Percentiles rank a stretch among this genome's conserved stretches.
These are phyloP conservation scores for Columba janthina DNA, from an alignment of 2,113 vertebrate genomes.

Conservation along the genomic window DNA sequence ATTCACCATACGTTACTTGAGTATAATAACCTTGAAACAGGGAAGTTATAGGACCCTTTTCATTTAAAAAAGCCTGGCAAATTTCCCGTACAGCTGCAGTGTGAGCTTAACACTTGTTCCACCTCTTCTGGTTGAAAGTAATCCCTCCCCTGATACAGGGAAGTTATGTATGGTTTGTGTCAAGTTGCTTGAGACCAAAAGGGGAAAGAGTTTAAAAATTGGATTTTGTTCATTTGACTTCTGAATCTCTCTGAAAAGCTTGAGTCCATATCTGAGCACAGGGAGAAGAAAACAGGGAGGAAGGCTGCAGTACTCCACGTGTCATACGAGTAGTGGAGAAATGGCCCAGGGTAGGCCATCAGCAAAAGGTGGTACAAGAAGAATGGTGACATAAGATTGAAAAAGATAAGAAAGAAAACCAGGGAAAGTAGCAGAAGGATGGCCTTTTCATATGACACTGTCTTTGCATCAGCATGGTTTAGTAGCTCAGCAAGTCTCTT, in stretches of 20 bases:
- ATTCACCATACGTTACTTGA: constrained; percentile 46
- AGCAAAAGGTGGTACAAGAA: neutral
- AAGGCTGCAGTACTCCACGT: neutral
- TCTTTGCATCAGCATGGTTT: neutral
- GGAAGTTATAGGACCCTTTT: neutral
- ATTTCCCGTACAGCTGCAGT: neutral
- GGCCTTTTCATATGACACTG: neutral
- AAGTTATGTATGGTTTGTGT: neutral
- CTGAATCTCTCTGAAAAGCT: neutral
- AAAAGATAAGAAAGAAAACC: neutral
- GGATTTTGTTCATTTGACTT: neutral
- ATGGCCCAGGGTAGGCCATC: neutral
- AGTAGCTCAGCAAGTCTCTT: neutral
- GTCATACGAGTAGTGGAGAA: neutral
- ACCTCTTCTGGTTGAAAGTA: neutral
- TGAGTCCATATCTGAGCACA: neutral
- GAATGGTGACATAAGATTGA: neutral
- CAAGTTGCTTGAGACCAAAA: neutral
- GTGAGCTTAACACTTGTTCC: neutral
- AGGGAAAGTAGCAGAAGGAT: neutral
- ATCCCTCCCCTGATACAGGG: neutral
- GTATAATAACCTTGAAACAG: constrained; percentile 19
- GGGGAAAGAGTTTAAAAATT: neutral
- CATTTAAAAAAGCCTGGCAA: neutral
- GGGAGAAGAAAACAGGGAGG: neutral